Evolutionary conservation across 1,140 invertebrate genomes (phyloP).

Genomic region (Zaprionus gabonicus): DNA sequence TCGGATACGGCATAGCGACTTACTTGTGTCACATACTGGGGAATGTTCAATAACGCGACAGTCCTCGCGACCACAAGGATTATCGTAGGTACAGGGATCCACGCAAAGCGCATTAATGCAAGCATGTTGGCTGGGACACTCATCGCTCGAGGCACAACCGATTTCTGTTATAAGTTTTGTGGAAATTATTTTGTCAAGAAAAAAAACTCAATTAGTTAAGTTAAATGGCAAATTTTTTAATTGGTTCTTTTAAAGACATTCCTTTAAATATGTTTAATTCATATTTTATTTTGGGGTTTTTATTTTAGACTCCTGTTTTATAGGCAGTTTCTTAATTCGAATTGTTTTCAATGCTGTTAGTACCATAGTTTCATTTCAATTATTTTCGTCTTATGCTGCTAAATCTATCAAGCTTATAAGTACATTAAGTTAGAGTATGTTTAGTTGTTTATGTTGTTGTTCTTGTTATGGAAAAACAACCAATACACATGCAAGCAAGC

Average conservation of each 20-base stretch:
- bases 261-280: slow-evolving; percentile 45
- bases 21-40: slow-evolving; percentile 87
- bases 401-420: slow-evolving; percentile 48
- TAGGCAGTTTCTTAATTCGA: slow-evolving; percentile 42
- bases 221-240: slow-evolving; percentile 29
- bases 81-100: slow-evolving; percentile 89
- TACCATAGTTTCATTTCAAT: slow-evolving; percentile 32
- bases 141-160: slow-evolving; percentile 88
- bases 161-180: slow-evolving; percentile 85
- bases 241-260: slow-evolving; percentile 46
- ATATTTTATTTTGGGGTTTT: slow-evolving; percentile 54
- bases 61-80: slow-evolving; percentile 88
- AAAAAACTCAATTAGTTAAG: slow-evolving; percentile 73
- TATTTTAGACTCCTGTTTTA: slow-evolving; percentile 44
- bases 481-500: slow-evolving; percentile 77
- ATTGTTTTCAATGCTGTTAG: slow-evolving; percentile 74
- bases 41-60: slow-evolving; percentile 92
- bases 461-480: slow-evolving; percentile 62
- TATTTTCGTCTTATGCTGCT: slow-evolving; percentile 36
- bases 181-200: slow-evolving; percentile 42
- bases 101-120: slow-evolving; percentile 91
- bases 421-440: slow-evolving; percentile 40
- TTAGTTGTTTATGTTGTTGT: slow-evolving; percentile 28
- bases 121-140: slow-evolving; percentile 90
- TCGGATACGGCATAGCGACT: background rate